These are phyloP conservation scores for Troglohyphantes excavatus DNA, from an alignment of 2,888 invertebrate genomes.

Conservation along the genomic window DNA sequence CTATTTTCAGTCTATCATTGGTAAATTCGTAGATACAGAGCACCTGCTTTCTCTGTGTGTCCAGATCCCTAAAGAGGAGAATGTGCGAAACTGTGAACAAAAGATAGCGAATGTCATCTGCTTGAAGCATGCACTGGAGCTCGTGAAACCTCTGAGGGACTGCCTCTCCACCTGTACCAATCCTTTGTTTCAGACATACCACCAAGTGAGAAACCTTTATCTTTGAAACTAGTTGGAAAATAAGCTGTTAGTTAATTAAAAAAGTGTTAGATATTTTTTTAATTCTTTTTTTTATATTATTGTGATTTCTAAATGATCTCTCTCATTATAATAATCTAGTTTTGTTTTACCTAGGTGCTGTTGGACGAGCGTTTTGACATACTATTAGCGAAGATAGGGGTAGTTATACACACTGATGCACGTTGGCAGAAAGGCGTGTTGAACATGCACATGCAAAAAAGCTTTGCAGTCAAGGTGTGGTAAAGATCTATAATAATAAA, in stretches of 20 bases:
- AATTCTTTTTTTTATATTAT: too few species aligned
- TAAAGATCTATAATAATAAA: too few species aligned
- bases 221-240: too few species aligned
- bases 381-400: conserved; percentile 84
- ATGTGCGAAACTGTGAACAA: conserved; percentile 86
- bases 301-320: too few species aligned
- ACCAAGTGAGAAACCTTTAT: conserved; percentile 86
- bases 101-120: conserved; percentile 90
- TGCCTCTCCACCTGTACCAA: conserved; percentile 85
- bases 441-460: conserved; percentile 86
- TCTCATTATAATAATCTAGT: too few species aligned
- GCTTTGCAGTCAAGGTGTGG: conserved; percentile 88
- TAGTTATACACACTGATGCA: conserved; percentile 85
- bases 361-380: conserved; percentile 83
- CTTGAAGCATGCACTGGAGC: conserved; percentile 89
- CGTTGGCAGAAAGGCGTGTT: conserved; percentile 84
- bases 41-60: conserved; percentile 87
- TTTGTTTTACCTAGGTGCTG: conserved; percentile 82
- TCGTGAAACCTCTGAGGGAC: conserved; percentile 87
- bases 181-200: conserved; percentile 85
- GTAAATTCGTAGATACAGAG: conserved; percentile 89
- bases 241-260: too few species aligned
- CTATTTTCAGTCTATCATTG: conserved; percentile 83
- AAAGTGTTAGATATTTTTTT: too few species aligned
- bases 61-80: conserved; percentile 84